A percentile compares a stretch with the other conserved stretches of the same genome.
Conservation (phyloP, 2,888 invertebrate species). For the Steromphala cineraria region DNA sequence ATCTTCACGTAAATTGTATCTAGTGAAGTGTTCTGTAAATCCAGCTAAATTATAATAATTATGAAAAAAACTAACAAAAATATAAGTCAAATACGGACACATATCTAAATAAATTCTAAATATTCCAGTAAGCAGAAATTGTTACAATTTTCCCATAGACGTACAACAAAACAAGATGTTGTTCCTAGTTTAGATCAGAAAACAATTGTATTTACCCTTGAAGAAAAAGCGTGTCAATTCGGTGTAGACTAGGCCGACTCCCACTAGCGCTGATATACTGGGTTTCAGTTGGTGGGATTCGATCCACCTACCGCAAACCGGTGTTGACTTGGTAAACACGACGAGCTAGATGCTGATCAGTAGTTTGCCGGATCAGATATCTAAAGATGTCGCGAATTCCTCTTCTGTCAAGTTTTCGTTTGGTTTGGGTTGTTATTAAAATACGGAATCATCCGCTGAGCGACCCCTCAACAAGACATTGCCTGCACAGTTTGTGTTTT, state of each 20-base stretch:
- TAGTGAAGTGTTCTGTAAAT: too few relatives aligned
- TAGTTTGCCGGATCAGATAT: constrained; percentile 13
- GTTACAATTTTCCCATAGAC: too few relatives aligned
- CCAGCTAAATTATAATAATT: too few relatives aligned
- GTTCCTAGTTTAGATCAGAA: not conserved
- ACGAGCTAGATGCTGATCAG: not conserved
- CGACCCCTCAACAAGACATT: not conserved
- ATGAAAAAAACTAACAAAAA: too few relatives aligned
- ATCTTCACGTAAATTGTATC: too few relatives aligned
- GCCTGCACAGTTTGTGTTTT: constrained; percentile 8
- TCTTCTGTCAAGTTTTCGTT: constrained; percentile 17
- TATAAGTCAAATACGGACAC: too few relatives aligned
- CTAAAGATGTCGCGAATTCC: constrained; percentile 15
- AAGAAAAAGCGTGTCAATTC: not conserved
- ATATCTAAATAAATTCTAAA: too few relatives aligned
- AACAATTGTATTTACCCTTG: not conserved
- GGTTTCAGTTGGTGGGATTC: constrained; percentile 1
- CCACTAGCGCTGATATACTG: not conserved
- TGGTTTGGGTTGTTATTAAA: constrained; percentile 16
- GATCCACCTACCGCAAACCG: constrained; percentile 18
- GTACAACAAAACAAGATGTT: too few relatives aligned
- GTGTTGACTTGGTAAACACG: constrained; percentile 11
- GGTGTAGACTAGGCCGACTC: not conserved
- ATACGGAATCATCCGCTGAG: constrained; percentile 2
- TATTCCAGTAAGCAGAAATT: too few relatives aligned